phyloP scores from a whole-genome alignment of 2,113 vertebrate genomes.

The Uropsilus gracilis region DNA sequence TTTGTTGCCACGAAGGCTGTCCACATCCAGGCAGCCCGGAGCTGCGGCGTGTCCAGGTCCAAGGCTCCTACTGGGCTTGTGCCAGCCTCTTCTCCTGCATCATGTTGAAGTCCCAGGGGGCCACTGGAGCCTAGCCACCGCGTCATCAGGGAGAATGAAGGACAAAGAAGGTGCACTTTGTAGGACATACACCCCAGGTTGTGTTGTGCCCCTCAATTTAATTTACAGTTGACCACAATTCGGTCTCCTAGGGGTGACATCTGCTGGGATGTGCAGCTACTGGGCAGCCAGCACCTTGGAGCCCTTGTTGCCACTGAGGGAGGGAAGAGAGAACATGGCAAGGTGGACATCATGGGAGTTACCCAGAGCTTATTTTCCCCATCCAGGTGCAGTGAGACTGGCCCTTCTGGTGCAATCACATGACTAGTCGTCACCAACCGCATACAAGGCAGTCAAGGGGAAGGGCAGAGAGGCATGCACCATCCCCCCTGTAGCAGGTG shows the following conservation, averaged over 20 bases:
- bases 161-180: neutral
- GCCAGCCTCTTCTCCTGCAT: too few species aligned
- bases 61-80: too few species aligned
- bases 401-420: neutral
- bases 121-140: neutral
- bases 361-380: neutral
- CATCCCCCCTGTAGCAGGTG: neutral
- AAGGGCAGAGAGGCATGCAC: accelerated
- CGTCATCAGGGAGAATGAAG: neutral
- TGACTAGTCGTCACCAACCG: too few species aligned
- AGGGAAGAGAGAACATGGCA: neutral
- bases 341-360: accelerated
- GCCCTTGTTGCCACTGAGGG: neutral
- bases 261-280: neutral
- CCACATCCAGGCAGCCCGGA: too few species aligned
- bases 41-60: too few species aligned
- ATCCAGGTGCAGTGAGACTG: neutral
- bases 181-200: neutral
- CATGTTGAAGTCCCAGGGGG: neutral
- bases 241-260: neutral
- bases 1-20: neutral
- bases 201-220: neutral
- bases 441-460: neutral
- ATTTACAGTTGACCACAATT: neutral
- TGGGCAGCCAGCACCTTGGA: too few species aligned